A percentile compares a stretch with the other conserved stretches of the same genome.
Conservation (phyloP, 2,888 invertebrate genomes). For the Adelphocoris suturalis region DNA sequence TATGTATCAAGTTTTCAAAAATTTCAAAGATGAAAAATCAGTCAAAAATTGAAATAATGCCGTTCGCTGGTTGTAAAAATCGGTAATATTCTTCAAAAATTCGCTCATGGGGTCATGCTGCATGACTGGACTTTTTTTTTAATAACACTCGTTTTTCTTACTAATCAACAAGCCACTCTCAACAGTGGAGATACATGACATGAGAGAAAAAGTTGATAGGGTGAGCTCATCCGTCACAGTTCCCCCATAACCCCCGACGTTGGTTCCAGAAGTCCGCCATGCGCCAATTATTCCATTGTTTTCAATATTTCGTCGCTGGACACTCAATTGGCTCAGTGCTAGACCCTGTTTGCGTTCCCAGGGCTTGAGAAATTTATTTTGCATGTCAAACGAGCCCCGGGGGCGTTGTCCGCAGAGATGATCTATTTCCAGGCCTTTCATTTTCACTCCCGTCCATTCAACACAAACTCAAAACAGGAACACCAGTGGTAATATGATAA, state of each 20-base stretch:
- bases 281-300: not conserved
- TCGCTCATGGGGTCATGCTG: too few species aligned
- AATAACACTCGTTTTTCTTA: too few species aligned
- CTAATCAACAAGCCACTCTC: too few species aligned
- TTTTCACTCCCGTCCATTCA: not conserved
- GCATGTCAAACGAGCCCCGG: not conserved
- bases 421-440: not conserved
- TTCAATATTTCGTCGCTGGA: not conserved
- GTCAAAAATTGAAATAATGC: too few species aligned
- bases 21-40: too few species aligned
- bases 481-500: too few species aligned
- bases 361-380: slow-evolving; percentile 10
- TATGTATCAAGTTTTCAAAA: too few species aligned
- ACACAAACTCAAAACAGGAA: not conserved
- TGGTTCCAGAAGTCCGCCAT: not conserved
- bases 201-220: not conserved
- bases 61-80: too few species aligned
- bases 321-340: not conserved
- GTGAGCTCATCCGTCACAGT: not conserved
- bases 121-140: too few species aligned
- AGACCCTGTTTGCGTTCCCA: not conserved
- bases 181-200: not conserved
- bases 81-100: too few species aligned
- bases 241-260: not conserved
- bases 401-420: not conserved